These are phyloP conservation scores for Pterois miles DNA, from an alignment of 2,797 vertebrate genomes.

Conservation along the genomic window DNA sequence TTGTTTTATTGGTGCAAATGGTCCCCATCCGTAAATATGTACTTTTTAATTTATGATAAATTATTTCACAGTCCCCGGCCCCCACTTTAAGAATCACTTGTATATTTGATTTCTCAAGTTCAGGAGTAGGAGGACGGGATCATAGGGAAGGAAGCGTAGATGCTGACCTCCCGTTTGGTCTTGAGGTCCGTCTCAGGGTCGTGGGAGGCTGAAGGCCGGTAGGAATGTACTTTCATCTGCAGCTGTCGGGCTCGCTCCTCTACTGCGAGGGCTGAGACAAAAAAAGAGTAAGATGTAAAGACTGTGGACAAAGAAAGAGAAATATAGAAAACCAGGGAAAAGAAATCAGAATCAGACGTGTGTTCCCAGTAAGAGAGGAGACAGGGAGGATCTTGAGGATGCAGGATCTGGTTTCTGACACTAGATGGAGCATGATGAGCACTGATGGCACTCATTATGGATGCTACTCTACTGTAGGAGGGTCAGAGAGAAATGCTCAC, in stretches of 20 bases:
- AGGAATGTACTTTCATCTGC: constrained; percentile 93
- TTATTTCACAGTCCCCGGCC: too few species aligned
- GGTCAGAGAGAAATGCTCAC: background rate
- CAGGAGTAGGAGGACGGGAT: background rate
- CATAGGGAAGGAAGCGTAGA: background rate
- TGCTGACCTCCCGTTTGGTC: constrained; percentile 89
- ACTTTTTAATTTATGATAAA: too few species aligned
- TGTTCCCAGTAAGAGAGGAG: background rate
- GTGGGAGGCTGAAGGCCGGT: constrained; percentile 93
- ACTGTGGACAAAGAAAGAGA: background rate
- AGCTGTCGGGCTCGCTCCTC: constrained; percentile 94
- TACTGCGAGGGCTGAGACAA: constrained; percentile 88
- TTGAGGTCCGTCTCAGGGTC: constrained; percentile 94
- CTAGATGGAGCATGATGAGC: constrained; percentile 60
- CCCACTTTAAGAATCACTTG: too few species aligned
- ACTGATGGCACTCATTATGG: background rate
- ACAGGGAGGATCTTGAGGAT: background rate
- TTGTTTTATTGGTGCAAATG: too few species aligned
- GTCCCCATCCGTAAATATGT: too few species aligned
- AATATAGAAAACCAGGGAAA: background rate
- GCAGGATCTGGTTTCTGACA: constrained; percentile 48
- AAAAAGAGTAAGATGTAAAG: background rate
- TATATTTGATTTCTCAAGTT: background rate
- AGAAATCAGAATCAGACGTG: background rate
- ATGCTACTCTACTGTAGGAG: background rate